Evolutionary conservation across 2,888 invertebrate species (phyloP), one percentile per base, ranked within the genome.

Genomic region (Trichogramma evanescens): DNA sequence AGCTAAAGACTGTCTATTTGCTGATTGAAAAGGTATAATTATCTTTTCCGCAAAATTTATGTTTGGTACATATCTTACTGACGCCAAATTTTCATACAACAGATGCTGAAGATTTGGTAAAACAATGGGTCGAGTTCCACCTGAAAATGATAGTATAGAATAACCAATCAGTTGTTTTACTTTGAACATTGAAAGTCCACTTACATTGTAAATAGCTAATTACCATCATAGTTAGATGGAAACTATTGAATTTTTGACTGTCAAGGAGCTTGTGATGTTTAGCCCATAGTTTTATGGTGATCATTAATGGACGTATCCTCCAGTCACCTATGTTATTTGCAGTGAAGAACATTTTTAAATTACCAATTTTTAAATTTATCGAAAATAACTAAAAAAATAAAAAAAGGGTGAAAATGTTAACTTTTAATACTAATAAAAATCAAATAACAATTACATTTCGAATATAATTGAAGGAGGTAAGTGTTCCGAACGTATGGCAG

Each of bases 41-140:
- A 86, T 76, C 53, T 84, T 82, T 72, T 89, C 87, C 68, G 85
- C 84, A 66, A 87, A 82, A 69, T 87, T 84, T 64, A 88, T 82
- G 48, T 77, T 77, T 45, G 83, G 81, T 59, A 86, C 83, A 67
- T 85, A 83, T 61, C 80, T 75, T 45, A 79, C 77, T 54, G 80
- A 75, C 62, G 80, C 80, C 75, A 90, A 91, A 69, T 86, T 86
- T 7, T 84, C 84, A 1, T 86, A 86, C 71, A 83, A 86, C 66
- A 88, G 75, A 50, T 83, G 81, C 73, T 93, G 89, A 56, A 93
- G 82, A 70, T 89, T 90, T 43, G 94, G 94, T 67, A 96, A 79
- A 53, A 95, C 88, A 10, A 89, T 82, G 1, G 93, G 93, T 13
- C 76, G 76, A 50, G 87, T 85, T 63, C 91, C 91, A 81, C 84